phyloP scores from a whole-genome alignment of 2,797 vertebrate species.

The Enteromius radiatus region DNA sequence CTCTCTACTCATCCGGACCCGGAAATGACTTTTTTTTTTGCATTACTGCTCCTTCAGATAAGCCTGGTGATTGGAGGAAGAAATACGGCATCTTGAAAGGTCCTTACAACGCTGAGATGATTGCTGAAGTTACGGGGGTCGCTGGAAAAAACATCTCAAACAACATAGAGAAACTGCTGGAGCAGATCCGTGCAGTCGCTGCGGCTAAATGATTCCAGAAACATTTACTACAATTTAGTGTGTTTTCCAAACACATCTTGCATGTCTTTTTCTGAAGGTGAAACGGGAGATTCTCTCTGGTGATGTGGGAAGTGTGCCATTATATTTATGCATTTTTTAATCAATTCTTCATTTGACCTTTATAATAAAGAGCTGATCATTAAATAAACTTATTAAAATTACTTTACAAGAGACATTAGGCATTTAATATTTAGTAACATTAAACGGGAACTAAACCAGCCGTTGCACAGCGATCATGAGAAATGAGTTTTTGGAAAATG shows the following conservation, averaged over 20 bases:
- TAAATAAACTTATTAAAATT: neutral
- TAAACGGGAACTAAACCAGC: too few relatives aligned
- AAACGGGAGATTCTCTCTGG: neutral
- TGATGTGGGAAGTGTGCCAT: neutral
- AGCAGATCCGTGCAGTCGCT: slow-evolving; percentile 2
- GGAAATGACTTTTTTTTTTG: neutral
- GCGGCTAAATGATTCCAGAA: neutral
- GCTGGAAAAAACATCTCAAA: slow-evolving; percentile 36
- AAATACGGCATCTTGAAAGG: slow-evolving; percentile 18
- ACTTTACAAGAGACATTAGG: too few relatives aligned
- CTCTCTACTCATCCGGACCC: too few relatives aligned
- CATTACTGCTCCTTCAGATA: slow-evolving; percentile 5
- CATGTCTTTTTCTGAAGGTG: too few relatives aligned
- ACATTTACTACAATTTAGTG: neutral
- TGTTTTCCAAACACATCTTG: too few relatives aligned
- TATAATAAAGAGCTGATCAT: neutral
- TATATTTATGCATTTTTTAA: neutral
- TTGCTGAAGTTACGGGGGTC: slow-evolving; percentile 18
- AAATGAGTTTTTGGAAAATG: too few relatives aligned
- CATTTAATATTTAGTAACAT: neutral
- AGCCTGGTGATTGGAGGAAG: slow-evolving; percentile 10
- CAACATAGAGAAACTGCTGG: neutral
- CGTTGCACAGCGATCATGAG: too few relatives aligned
- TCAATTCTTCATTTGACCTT: neutral
- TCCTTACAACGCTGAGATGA: neutral